Evolutionary conservation across 2,888 invertebrate species (phyloP).

Genomic region (Phalera bucephala): DNA sequence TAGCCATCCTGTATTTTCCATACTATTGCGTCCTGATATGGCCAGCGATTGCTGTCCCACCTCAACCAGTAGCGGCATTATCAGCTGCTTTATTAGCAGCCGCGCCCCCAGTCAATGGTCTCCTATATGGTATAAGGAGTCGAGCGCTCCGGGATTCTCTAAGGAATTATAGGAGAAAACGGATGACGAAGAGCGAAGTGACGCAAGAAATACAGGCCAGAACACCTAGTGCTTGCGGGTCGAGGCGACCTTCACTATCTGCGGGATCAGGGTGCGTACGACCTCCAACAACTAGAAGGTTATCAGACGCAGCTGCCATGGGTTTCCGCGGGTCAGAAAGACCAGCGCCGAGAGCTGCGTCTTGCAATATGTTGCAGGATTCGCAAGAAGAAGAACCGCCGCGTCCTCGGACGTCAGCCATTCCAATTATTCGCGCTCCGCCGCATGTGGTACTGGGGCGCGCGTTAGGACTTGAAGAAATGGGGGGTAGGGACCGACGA

Average conservation of each 20-base stretch:
- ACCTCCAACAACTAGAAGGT: slow-evolving; percentile 66
- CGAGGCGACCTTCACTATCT: slow-evolving; percentile 87
- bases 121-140: slow-evolving; percentile 90
- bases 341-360: slow-evolving; percentile 84
- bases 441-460: slow-evolving; percentile 85
- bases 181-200: slow-evolving; percentile 90
- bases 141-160: slow-evolving; percentile 88
- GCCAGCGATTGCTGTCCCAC: slow-evolving; percentile 76
- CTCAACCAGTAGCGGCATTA: slow-evolving; percentile 78
- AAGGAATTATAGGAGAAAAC: slow-evolving; percentile 90
- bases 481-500: slow-evolving; percentile 56
- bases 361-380: slow-evolving; percentile 87
- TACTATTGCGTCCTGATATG: slow-evolving; percentile 88
- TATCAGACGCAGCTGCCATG: slow-evolving; percentile 75
- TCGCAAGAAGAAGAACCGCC: slow-evolving; percentile 73
- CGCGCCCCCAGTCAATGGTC: slow-evolving; percentile 89
- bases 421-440: slow-evolving; percentile 77
- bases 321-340: slow-evolving; percentile 66
- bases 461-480: slow-evolving; percentile 80
- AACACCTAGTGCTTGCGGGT: slow-evolving; percentile 90
- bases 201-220: slow-evolving; percentile 91
- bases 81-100: slow-evolving; percentile 87
- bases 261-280: slow-evolving; percentile 76
- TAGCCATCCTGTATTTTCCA: slow-evolving; percentile 88
- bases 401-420: slow-evolving; percentile 64